Evolutionary conservation across 2,888 invertebrate species (phyloP).

Genomic region (Nomada flava): DNA sequence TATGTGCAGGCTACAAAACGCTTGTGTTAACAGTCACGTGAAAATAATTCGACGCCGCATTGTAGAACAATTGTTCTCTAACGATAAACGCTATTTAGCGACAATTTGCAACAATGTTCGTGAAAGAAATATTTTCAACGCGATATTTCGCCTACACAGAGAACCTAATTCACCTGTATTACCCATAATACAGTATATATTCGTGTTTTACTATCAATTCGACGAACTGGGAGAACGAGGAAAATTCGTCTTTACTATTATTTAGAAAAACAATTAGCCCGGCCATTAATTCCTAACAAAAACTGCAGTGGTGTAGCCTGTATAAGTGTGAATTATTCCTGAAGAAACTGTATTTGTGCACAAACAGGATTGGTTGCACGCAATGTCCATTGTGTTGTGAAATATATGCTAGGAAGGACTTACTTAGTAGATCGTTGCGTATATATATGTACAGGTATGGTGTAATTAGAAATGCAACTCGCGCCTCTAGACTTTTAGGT

Average conservation of each 20-base stretch:
- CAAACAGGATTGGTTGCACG: slow-evolving; percentile 4
- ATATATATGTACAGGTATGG: background rate
- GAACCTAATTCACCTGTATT: too few species aligned
- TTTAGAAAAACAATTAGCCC: background rate
- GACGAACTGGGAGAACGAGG: background rate
- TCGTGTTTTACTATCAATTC: too few species aligned
- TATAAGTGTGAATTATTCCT: background rate
- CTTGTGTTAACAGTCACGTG: background rate
- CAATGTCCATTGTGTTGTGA: slow-evolving; percentile 35
- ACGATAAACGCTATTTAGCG: too few species aligned
- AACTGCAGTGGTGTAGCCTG: background rate
- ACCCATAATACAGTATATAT: too few species aligned
- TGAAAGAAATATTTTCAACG: too few species aligned
- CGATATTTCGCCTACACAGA: too few species aligned
- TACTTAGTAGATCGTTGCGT: background rate
- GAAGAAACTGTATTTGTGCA: background rate
- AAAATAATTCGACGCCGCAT: too few species aligned
- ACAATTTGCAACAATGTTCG: too few species aligned
- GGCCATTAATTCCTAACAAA: background rate
- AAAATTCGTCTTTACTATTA: background rate
- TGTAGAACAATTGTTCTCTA: too few species aligned
- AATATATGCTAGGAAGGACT: slow-evolving; percentile 29
- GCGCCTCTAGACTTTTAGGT: slow-evolving; percentile 47
- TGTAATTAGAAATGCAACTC: slow-evolving; percentile 47
- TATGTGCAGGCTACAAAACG: background rate